These are phyloP conservation scores for Cryptotis parvus DNA, from an alignment of 2,113 vertebrate genomes.

Conservation along the genomic window DNA sequence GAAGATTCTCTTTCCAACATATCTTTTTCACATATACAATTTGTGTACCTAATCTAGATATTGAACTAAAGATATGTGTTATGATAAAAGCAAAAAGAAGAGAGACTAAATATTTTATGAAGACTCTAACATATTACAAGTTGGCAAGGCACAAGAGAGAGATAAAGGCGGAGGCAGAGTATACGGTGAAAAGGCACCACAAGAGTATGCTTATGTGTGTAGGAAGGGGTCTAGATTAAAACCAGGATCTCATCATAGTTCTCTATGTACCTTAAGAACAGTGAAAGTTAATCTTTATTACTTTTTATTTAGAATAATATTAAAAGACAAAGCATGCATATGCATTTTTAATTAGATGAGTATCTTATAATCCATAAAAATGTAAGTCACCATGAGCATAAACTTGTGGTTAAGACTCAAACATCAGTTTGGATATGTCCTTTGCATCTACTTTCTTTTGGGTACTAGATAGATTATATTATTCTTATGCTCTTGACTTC, in stretches of 20 bases:
- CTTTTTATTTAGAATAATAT: not conserved
- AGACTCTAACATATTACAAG: not conserved
- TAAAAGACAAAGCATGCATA: not conserved
- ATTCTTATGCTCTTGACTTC: not conserved
- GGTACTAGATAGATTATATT: not conserved
- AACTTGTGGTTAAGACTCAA: not conserved
- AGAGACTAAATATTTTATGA: not conserved
- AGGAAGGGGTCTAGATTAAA: not conserved
- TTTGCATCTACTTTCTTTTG: not conserved
- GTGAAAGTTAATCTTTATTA: not conserved
- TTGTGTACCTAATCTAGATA: not conserved
- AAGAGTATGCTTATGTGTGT: too few species aligned
- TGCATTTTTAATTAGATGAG: not conserved
- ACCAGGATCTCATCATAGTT: not conserved
- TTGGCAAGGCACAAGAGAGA: too few species aligned
- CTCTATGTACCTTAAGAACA: not conserved
- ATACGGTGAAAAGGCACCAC: not conserved
- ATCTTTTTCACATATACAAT: not conserved
- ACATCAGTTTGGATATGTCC: not conserved
- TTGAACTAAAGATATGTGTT: not conserved
- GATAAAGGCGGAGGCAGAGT: not conserved
- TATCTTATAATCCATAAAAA: slow-evolving; percentile 3
- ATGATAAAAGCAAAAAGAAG: slow-evolving; percentile 35
- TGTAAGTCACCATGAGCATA: not conserved
- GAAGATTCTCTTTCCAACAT: not conserved